Evolutionary conservation across 2,113 vertebrate genomes (phyloP), one percentile per base, ranked within the genome.

Genomic region (Heterocephalus glaber): DNA sequence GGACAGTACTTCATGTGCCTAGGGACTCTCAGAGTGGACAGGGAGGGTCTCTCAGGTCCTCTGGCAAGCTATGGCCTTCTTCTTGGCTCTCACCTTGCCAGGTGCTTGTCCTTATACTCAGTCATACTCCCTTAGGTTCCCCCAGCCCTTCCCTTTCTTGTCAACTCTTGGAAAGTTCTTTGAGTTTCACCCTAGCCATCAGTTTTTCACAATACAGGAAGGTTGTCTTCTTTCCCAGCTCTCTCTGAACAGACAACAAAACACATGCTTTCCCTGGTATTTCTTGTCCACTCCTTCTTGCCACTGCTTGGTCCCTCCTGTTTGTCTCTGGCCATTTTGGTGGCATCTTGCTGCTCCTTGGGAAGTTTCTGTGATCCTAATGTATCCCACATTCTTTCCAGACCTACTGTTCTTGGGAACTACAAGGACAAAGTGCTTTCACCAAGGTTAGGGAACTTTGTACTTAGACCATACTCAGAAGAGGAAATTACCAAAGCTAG

Each of bases 261-360:
- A n/a, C 49, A 3, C 33, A 16, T 22, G 22, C 26, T 30, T 54
- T 16, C 6, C 30, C 33, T 41, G 20, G 14, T 8, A 24, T 49
- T 63, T 47, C 20, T 22, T 70, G 3, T 56, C 63, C 0, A 41
- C 13, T 49, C 54, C 79, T 38, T 20, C 16, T 90, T 20, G 24
- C 41, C 11, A 12, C 28, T 19, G 12, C 8, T 2, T 19, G 19
- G 35, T 35, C 41, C 33, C n/a, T 61, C 41, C 9, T 66, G 30
- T n/a, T 72, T 61, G 22, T 70, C 54, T 86, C 60, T 60, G 84
- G 33, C 35, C 24, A 47, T 41, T 83, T 95, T 65, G n/a, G 82
- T 13, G 30, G 33, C 4, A n/a, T 4, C 4, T 66, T 1, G 0
- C 7, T 68, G 20, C 4, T 70, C 30, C 26, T 26, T 13, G 7